These are phyloP conservation scores for Ennomos quercinarius DNA, from an alignment of 2,888 invertebrate genomes.

Conservation along the genomic window DNA sequence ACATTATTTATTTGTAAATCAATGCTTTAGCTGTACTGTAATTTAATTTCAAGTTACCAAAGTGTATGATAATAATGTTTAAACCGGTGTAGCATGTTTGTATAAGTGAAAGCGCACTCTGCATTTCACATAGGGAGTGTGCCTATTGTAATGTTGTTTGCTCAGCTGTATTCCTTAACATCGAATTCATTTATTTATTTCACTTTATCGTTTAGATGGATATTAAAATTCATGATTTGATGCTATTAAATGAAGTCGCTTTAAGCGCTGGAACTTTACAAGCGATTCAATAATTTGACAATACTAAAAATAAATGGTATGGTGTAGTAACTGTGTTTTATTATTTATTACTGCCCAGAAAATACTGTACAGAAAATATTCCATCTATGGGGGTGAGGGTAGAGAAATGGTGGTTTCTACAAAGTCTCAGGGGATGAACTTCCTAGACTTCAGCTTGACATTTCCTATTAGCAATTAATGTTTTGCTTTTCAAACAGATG, in stretches of 20 bases:
- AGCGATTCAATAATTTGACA: conserved; percentile 70
- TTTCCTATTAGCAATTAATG: no score
- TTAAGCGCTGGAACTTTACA: conserved; percentile 24
- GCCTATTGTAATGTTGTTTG: conserved; percentile 37
- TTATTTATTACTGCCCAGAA: conserved; percentile 22
- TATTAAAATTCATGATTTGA: conserved; percentile 5
- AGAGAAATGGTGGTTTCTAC: no score
- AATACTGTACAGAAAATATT: no score
- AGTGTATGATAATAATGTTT: conserved; percentile 54
- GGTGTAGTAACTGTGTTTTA: conserved; percentile 64
- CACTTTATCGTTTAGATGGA: conserved; percentile 22
- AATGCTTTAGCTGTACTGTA: conserved; percentile 61
- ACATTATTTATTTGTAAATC: conserved; percentile 53
- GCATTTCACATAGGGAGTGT: conserved; percentile 37
- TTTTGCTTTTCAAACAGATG: neutral
- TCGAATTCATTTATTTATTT: conserved; percentile 33
- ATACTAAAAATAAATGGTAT: conserved; percentile 78
- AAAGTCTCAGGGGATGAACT: no score
- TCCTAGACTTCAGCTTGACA: no score
- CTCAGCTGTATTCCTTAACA: conserved; percentile 29
- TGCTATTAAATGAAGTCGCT: conserved; percentile 21
- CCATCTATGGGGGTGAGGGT: no score
- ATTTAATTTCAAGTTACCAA: conserved; percentile 78
- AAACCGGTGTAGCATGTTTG: conserved; percentile 22
- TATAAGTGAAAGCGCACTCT: conserved; percentile 39